Evolutionary conservation across 2,113 vertebrate genomes (phyloP), one percentile per base, ranked within the genome.

Genomic region (Anolis sagrei): DNA sequence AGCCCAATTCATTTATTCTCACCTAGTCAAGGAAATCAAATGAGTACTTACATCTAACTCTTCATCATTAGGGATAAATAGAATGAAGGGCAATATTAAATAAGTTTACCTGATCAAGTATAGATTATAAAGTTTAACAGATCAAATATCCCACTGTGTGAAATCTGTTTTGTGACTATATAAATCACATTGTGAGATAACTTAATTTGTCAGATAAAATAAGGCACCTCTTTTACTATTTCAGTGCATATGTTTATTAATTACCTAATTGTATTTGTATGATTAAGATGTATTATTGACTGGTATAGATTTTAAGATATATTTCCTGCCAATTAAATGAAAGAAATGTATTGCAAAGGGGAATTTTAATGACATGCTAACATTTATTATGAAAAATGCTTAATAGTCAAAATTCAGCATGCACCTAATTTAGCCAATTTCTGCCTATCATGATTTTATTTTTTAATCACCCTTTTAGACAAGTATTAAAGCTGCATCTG

Each of bases 381-480:
- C 27, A 66, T 27, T 85, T 87, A 73, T 64, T 72, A 80, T 72
- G 75, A 84, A 89, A 93, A 92, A 81, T 83, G 91, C 49, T 76
- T 79, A 3, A 74, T 32, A 7, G 72, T 87, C 87, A 89, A 83
- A 90, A 58, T 83, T 83, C 79, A 92, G 5, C 48, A 92, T 89
- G 44, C 11, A 2, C 27, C 84, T 86, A 83, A 89, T 87, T 86
- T 90, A 89, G 66, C 18, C 54, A 89, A 19, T 11, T 83, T 83
- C 68, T 88, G 18, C 10, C 54, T 16, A 58, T 3, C 54, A 58
- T 58, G 54, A 58, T 93, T 91, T 80, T 44, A 44, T 44, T 89
- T 90, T 89, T 89, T 93, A 94, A 82, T 66, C 81, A 87, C 87
- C 91, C 83, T 82, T 93, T 81, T 79, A 64, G 54, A 87, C 83